Evolutionary conservation across 2,113 vertebrate genomes (phyloP).

Genomic region (Herpetotheres cachinnans): DNA sequence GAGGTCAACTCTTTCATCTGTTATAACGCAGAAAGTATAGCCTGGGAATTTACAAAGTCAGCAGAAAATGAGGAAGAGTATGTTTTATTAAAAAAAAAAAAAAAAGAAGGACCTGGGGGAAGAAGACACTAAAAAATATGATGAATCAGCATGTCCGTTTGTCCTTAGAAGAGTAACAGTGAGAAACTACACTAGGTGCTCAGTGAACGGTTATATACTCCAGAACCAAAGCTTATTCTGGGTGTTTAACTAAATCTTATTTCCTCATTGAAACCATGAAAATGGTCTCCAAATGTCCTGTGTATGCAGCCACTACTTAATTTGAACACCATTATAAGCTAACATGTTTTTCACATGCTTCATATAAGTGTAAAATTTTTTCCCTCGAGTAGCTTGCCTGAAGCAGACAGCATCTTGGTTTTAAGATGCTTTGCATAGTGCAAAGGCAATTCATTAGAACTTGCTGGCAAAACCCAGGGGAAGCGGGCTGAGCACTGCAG

Average conservation of each 20-base stretch:
- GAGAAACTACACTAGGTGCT: neutral
- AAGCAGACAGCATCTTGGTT: neutral
- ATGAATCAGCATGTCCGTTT: neutral
- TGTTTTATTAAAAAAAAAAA: neutral
- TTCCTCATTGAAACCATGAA: neutral
- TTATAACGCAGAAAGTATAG: neutral
- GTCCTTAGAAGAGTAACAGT: neutral
- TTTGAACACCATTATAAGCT: neutral
- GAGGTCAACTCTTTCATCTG: slow-evolving; percentile 16
- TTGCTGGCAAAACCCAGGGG: neutral
- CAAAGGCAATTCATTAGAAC: neutral
- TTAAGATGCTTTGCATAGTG: neutral
- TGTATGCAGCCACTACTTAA: neutral
- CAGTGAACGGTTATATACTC: neutral
- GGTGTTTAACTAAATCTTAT: neutral
- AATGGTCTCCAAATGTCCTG: neutral
- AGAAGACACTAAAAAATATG: neutral
- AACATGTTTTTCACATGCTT: neutral
- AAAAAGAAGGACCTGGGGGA: neutral
- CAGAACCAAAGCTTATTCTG: neutral
- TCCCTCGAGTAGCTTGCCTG: neutral
- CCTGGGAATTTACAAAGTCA: neutral
- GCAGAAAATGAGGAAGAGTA: neutral
- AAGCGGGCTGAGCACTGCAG: neutral
- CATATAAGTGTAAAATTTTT: neutral